These are phyloP conservation scores for Stylophora pistillata DNA, from an alignment of 64 coral and sea anemone genomes.

Conservation along the genomic window DNA sequence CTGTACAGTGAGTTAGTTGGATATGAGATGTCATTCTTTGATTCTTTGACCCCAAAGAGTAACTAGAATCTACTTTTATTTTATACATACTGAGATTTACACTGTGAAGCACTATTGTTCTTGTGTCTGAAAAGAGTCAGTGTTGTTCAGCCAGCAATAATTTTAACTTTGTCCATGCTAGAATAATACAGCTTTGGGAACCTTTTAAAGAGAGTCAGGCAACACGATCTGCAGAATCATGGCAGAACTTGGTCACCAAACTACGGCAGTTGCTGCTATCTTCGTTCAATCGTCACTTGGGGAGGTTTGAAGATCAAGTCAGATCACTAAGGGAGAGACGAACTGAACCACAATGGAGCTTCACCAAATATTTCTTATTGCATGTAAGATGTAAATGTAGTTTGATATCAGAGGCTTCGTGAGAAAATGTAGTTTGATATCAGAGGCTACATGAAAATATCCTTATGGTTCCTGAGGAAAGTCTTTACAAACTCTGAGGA, in stretches of 20 bases:
- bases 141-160: background rate
- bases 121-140: background rate
- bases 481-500: too few species aligned
- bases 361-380: slow-evolving; percentile 89
- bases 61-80: too few species aligned
- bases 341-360: slow-evolving; percentile 85
- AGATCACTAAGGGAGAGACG: slow-evolving; percentile 79
- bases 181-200: slow-evolving; percentile 57
- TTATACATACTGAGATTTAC: too few species aligned
- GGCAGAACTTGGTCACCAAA: slow-evolving; percentile 84
- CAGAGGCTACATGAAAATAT: too few species aligned
- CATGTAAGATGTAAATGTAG: slow-evolving; percentile 81
- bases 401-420: background rate
- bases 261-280: slow-evolving; percentile 71
- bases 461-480: too few species aligned
- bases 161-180: background rate
- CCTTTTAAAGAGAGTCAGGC: slow-evolving; percentile 70
- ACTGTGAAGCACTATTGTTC: too few species aligned
- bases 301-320: slow-evolving; percentile 97
- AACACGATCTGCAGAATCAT: slow-evolving; percentile 83
- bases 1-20: too few species aligned
- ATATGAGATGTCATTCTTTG: too few species aligned
- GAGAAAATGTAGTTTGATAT: background rate
- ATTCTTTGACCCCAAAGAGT: too few species aligned
- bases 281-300: slow-evolving; percentile 90